Percentiles rank a stretch among this genome's conserved stretches.
Evolutionary conservation across 2,113 vertebrate genomes (phyloP).

Genomic region (Chroicocephalus ridibundus): DNA sequence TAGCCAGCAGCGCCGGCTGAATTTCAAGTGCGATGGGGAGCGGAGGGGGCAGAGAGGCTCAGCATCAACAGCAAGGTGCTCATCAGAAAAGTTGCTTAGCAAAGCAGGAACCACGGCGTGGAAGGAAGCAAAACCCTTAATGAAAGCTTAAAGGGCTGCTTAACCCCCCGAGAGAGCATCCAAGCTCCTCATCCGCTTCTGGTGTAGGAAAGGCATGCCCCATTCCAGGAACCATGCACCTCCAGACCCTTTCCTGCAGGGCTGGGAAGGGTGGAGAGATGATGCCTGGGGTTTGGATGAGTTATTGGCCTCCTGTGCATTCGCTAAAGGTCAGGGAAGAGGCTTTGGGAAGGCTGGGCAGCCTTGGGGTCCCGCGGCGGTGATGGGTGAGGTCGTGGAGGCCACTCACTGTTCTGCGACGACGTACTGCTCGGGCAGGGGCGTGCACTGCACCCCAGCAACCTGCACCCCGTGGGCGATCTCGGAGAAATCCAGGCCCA

Average conservation of each 20-base stretch:
- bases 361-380: background rate
- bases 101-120: background rate
- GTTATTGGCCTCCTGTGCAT: fast-evolving
- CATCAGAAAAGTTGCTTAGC: constrained; percentile 45
- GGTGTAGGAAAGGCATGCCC: background rate
- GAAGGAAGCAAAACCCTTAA: background rate
- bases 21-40: constrained; percentile 77
- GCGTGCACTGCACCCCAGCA: constrained; percentile 89
- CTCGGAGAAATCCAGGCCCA: constrained; percentile 93
- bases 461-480: constrained; percentile 91
- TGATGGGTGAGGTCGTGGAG: fast-evolving
- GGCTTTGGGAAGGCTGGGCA: background rate
- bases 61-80: constrained; percentile 26
- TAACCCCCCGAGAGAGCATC: background rate
- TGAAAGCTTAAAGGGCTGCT: background rate
- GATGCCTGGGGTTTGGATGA: background rate
- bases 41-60: background rate
- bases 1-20: constrained; percentile 69
- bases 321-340: background rate
- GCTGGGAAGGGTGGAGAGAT: background rate
- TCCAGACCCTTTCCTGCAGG: background rate
- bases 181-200: background rate
- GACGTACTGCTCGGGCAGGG: constrained; percentile 89
- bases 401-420: constrained; percentile 94
- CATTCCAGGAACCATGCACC: background rate